Percentiles rank a stretch among this genome's conserved stretches.
These are phyloP conservation scores for Zapus hudsonius DNA, from an alignment of 2,113 vertebrate genomes.

Conservation along the genomic window DNA sequence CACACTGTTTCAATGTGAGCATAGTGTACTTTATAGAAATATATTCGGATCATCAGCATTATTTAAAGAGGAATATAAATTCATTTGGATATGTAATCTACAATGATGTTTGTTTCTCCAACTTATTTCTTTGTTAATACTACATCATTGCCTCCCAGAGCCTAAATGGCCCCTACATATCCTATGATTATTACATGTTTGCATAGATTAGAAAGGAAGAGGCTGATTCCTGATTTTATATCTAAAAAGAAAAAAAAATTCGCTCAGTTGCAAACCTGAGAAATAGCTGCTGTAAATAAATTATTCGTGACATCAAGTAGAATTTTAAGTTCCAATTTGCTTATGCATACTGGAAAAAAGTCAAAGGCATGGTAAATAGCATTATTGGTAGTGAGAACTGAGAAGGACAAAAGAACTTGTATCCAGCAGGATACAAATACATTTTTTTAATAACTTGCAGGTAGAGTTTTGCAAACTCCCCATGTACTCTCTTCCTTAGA, in stretches of 20 bases:
- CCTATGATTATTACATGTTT: neutral
- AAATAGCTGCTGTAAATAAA: neutral
- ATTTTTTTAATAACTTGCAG: constrained; percentile 13
- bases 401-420: neutral
- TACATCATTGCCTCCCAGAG: rapidly evolving
- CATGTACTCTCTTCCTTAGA: constrained; percentile 42
- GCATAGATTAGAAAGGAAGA: neutral
- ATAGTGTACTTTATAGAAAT: neutral
- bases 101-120: neutral
- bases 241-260: neutral
- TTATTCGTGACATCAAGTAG: neutral
- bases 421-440: neutral
- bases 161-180: neutral
- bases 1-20: neutral
- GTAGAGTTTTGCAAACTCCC: constrained; percentile 37
- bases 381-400: neutral
- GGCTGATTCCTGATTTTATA: neutral
- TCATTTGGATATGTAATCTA: neutral
- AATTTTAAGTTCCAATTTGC: neutral
- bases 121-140: neutral
- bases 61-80: neutral
- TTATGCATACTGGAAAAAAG: neutral
- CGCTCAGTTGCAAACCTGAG: neutral
- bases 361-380: neutral
- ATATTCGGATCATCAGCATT: neutral